Evolutionary conservation across 2,888 invertebrate species (phyloP).

Genomic region (Apodemia mormo): DNA sequence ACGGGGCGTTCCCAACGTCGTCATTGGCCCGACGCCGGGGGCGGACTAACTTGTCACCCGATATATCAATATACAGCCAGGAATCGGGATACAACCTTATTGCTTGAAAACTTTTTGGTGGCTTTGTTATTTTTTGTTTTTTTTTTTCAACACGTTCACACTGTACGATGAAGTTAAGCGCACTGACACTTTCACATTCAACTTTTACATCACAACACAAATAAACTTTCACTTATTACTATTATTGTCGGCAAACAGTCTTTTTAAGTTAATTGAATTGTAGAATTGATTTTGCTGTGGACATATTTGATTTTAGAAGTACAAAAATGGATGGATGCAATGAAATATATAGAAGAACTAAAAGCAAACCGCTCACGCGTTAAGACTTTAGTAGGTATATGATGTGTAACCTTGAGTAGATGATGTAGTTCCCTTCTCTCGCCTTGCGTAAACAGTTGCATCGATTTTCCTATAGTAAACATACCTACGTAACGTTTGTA

Average conservation of each 20-base stretch:
- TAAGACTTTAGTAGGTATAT: neutral
- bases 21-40: constrained; percentile 71
- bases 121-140: constrained; percentile 22
- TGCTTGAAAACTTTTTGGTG: constrained; percentile 32
- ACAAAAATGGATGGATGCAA: neutral
- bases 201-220: constrained; percentile 44
- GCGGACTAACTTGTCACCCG: constrained; percentile 45
- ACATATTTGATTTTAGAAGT: constrained; percentile 19
- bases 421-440: constrained; percentile 13
- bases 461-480: neutral
- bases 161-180: constrained; percentile 32
- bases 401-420: constrained; percentile 5
- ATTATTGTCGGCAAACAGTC: constrained; percentile 47
- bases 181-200: constrained; percentile 54
- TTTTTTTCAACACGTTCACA: constrained; percentile 42
- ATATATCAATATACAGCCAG: constrained; percentile 53
- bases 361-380: neutral
- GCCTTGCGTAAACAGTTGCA: constrained; percentile 4
- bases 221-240: constrained; percentile 28
- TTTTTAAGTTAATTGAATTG: constrained; percentile 25
- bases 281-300: constrained; percentile 28
- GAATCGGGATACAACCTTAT: constrained; percentile 50
- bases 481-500: neutral
- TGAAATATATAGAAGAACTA: neutral
- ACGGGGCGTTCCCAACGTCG: constrained; percentile 67